These are phyloP conservation scores for Atethmia centrago DNA, from an alignment of 2,888 invertebrate species.

Conservation along the genomic window DNA sequence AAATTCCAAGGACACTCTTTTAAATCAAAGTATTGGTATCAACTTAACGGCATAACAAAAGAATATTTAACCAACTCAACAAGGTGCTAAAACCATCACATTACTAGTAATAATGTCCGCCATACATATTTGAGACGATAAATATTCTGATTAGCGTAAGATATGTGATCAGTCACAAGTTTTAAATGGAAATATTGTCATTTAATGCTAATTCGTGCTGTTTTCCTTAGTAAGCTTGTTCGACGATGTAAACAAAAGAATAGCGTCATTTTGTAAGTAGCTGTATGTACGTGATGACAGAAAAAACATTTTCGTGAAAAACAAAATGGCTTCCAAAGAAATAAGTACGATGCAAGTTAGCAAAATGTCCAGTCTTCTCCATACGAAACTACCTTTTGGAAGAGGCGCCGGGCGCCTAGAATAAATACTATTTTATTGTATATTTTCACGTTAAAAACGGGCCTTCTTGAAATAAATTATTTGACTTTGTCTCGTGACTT, in stretches of 20 bases:
- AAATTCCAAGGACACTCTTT: too few species aligned
- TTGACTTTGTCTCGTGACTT: neutral
- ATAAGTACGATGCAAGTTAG: neutral
- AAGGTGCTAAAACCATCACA: conserved; percentile 12
- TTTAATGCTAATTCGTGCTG: conserved; percentile 31
- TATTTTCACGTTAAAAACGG: too few species aligned
- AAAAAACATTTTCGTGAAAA: neutral
- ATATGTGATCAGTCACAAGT: conserved; percentile 32
- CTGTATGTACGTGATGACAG: neutral
- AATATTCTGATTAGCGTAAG: conserved; percentile 25
- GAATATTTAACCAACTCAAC: conserved; percentile 11
- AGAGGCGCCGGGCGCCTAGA: neutral
- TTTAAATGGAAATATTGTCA: conserved; percentile 30
- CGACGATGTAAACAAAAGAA: conserved; percentile 1
- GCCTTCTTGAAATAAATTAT: too few species aligned
- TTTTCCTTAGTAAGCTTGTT: conserved; percentile 10
- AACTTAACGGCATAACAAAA: conserved; percentile 7
- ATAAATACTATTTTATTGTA: too few species aligned
- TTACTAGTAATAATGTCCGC: neutral
- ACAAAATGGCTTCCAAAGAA: conserved; percentile 4
- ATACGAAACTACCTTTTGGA: neutral
- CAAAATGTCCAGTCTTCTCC: neutral
- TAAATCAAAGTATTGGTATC: too few species aligned
- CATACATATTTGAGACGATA: conserved; percentile 18
- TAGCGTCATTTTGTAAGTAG: neutral